Conservation (phyloP, 2,113 vertebrate species). For the Paramormyrops kingsleyae region DNA sequence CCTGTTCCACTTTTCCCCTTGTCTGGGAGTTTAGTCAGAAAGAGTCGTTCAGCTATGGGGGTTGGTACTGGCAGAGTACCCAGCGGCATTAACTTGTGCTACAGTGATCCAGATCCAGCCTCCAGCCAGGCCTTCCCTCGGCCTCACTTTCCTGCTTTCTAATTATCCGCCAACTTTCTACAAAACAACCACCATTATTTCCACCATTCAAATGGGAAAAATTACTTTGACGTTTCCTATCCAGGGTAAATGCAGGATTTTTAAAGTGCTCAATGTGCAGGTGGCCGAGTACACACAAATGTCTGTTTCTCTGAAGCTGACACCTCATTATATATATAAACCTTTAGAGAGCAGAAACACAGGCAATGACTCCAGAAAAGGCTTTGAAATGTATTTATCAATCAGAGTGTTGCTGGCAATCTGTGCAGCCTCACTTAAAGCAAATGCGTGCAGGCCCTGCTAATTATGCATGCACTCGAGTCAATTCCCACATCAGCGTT, state of each 20-base stretch:
- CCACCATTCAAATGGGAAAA: background rate
- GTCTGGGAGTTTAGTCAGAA: background rate
- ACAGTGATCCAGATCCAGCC: background rate
- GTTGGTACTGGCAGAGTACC: background rate
- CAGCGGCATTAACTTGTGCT: background rate
- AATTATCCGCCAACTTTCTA: constrained; percentile 7
- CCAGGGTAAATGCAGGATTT: background rate
- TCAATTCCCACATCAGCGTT: background rate
- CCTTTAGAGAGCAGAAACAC: background rate
- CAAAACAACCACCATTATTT: background rate
- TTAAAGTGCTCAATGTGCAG: background rate
- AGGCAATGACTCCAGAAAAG: background rate
- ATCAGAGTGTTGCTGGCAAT: background rate
- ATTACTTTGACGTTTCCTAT: background rate
- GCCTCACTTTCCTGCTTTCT: background rate
- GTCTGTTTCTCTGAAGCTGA: background rate
- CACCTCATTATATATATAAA: background rate
- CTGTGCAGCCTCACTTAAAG: constrained; percentile 5
- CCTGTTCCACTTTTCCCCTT: background rate
- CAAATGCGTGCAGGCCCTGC: background rate
- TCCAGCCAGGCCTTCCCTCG: background rate
- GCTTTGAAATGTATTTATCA: constrained; percentile 16
- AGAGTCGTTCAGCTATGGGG: background rate
- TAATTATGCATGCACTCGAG: constrained; percentile 1
- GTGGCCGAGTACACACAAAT: background rate